phyloP scores from a whole-genome alignment of 2,888 invertebrate species.

The Icerya purchasi region DNA sequence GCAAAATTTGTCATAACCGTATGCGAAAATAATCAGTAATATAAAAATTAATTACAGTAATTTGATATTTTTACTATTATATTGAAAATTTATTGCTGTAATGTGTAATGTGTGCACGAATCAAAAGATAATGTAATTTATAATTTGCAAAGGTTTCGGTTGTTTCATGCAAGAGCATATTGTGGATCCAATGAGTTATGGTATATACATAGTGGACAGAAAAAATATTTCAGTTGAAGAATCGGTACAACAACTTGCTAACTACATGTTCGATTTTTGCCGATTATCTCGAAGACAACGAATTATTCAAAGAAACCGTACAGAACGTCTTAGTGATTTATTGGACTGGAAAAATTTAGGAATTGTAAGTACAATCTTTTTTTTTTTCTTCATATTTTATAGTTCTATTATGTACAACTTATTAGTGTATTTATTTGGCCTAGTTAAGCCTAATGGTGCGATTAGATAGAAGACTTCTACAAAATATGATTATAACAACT shows the following conservation, averaged over 20 bases:
- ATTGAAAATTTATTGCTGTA: no score
- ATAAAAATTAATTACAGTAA: no score
- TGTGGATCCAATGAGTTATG: constrained; percentile 91
- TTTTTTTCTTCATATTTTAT: background rate
- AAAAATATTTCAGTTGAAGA: constrained; percentile 73
- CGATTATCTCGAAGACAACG: constrained; percentile 77
- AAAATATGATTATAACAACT: no score
- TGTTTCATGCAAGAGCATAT: constrained; percentile 98
- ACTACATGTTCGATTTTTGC: constrained; percentile 81
- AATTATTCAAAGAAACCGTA: constrained; percentile 93
- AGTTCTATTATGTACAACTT: no score
- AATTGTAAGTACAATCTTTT: constrained; percentile 42
- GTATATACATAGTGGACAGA: constrained; percentile 94
- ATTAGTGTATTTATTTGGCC: no score
- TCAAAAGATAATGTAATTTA: background rate
- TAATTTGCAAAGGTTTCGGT: constrained; percentile 50
- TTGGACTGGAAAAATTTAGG: constrained; percentile 96
- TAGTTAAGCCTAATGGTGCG: no score
- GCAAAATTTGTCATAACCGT: no score
- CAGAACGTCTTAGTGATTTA: constrained; percentile 86
- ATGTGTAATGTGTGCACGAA: no score
- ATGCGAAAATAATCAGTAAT: no score
- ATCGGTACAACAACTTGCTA: constrained; percentile 73
- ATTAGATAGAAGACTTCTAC: no score
- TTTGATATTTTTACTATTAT: no score